These are phyloP conservation scores for Gadus macrocephalus DNA, from an alignment of 2,113 vertebrate species.

Conservation along the genomic window DNA sequence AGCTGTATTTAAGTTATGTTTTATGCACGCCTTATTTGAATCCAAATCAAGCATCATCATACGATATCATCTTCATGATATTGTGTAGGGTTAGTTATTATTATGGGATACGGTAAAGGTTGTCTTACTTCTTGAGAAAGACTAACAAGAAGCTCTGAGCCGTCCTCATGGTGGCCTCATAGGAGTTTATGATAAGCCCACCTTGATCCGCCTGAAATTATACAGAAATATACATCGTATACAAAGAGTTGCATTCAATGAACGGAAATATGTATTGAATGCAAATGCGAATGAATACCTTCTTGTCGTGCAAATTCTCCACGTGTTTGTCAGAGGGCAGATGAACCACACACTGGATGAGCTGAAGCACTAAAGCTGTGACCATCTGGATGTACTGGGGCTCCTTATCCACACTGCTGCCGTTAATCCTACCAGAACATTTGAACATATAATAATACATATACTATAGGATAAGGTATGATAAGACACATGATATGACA, in stretches of 20 bases:
- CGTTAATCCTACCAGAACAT: constrained; percentile 81
- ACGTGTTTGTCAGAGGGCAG: constrained; percentile 83
- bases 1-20: not conserved
- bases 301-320: not conserved
- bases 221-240: not conserved
- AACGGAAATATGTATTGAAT: too few relatives aligned
- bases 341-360: constrained; percentile 98
- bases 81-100: too few relatives aligned
- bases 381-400: constrained; percentile 99
- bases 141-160: constrained; percentile 98
- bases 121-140: constrained; percentile 92
- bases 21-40: too few relatives aligned
- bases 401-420: constrained; percentile 92
- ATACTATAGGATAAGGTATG: too few relatives aligned
- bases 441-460: too few relatives aligned
- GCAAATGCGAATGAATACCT: not conserved
- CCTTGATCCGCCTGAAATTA: constrained; percentile 87
- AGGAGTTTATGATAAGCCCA: constrained; percentile 94
- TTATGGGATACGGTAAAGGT: too few relatives aligned
- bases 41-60: too few relatives aligned
- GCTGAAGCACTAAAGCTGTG: constrained; percentile 92
- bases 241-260: not conserved
- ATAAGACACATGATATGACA: too few relatives aligned
- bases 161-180: constrained; percentile 98
- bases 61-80: too few relatives aligned